phyloP scores from a whole-genome alignment of 2,113 vertebrate genomes.

The Aphelocoma coerulescens region DNA sequence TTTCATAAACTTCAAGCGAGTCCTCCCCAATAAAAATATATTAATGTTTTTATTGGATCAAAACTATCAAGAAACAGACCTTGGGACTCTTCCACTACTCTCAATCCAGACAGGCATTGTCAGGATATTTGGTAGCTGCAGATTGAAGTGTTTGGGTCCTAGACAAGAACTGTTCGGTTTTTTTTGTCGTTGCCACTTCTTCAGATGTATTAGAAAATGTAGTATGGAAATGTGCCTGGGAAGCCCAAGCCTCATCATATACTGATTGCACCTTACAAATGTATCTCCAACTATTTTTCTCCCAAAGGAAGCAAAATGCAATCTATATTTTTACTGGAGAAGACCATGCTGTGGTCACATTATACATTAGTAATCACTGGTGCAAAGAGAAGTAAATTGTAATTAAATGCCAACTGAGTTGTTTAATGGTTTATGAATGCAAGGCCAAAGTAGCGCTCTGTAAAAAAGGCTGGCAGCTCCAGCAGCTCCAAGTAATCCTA shows the following conservation, averaged over 20 bases:
- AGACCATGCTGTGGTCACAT: neutral
- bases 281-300: neutral
- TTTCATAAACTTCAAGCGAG: neutral
- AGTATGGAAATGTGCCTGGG: neutral
- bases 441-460: neutral
- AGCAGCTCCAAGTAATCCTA: slow-evolving; percentile 14
- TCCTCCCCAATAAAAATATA: neutral
- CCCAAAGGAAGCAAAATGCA: neutral
- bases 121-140: neutral
- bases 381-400: neutral
- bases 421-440: slow-evolving; percentile 5
- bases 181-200: neutral
- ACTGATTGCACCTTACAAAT: neutral
- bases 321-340: neutral
- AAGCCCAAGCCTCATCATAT: neutral
- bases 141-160: neutral
- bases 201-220: neutral
- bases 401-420: slow-evolving; percentile 23
- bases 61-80: neutral
- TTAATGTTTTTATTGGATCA: neutral
- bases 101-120: neutral
- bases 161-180: neutral
- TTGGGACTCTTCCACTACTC: neutral
- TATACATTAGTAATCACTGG: neutral
- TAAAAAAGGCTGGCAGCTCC: neutral